Conservation (phyloP, 2,113 vertebrate species). For the Galbula dea region DNA sequence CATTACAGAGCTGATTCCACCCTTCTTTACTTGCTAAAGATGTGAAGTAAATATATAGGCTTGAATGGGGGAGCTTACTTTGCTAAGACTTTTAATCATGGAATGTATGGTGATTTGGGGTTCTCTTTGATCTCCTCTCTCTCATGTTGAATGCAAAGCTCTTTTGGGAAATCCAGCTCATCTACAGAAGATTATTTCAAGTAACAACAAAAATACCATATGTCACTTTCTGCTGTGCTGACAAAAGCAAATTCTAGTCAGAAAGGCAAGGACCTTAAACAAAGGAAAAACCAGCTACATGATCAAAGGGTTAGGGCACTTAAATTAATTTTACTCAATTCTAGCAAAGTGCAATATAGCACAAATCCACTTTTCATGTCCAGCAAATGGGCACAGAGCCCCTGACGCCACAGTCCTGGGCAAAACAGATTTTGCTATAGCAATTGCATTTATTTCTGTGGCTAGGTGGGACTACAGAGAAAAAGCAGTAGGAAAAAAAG, state of each 20-base stretch:
- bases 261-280: neutral
- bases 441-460: neutral
- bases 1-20: neutral
- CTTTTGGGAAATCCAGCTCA: slow-evolving; percentile 42
- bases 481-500: neutral
- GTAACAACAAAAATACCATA: slow-evolving; percentile 38
- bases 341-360: neutral
- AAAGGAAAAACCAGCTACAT: neutral
- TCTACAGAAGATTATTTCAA: slow-evolving; percentile 49
- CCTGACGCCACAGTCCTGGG: neutral
- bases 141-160: neutral
- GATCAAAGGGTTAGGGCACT: neutral
- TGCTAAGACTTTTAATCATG: neutral
- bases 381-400: neutral
- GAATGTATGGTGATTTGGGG: neutral
- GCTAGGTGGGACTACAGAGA: neutral
- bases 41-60: neutral
- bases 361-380: neutral
- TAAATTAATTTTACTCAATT: slow-evolving; percentile 9
- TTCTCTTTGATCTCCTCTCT: neutral
- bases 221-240: slow-evolving; percentile 28
- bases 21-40: neutral
- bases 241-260: slow-evolving; percentile 27
- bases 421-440: accelerated
- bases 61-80: neutral